Conservation (phyloP, 2,888 invertebrate genomes). For the Melolontha melolontha region DNA sequence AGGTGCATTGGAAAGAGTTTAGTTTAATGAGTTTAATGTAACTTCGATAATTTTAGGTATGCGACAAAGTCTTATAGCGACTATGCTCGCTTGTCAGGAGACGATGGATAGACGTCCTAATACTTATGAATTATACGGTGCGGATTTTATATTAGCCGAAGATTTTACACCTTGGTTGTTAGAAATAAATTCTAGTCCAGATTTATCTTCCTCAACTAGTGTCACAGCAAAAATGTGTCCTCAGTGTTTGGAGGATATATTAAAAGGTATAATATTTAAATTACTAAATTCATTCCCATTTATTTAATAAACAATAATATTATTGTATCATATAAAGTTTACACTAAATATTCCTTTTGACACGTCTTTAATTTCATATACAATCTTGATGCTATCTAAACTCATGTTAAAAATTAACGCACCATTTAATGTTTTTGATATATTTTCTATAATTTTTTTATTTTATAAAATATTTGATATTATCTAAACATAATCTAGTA, state of each 20-base stretch:
- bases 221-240: conserved; percentile 90
- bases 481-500: no score
- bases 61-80: conserved; percentile 72
- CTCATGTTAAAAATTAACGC: no score
- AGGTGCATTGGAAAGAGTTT: conserved; percentile 64
- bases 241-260: conserved; percentile 88
- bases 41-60: conserved; percentile 55
- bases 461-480: no score
- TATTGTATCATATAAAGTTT: no score
- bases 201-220: conserved; percentile 90
- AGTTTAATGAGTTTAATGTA: conserved; percentile 12
- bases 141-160: conserved; percentile 94
- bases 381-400: no score
- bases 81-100: conserved; percentile 89
- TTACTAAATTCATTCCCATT: no score
- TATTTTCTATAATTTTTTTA: no score
- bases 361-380: no score
- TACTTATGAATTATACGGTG: conserved; percentile 94
- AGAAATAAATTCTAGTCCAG: conserved; percentile 95
- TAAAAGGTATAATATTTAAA: conserved; percentile 78
- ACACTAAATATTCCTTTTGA: no score
- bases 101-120: conserved; percentile 84
- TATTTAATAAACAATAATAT: no score
- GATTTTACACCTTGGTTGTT: conserved; percentile 92
- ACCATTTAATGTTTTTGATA: no score